Percentiles rank a stretch among this genome's conserved stretches.
Evolutionary conservation across 2,113 vertebrate genomes (phyloP).

Genomic region (Otis tarda): DNA sequence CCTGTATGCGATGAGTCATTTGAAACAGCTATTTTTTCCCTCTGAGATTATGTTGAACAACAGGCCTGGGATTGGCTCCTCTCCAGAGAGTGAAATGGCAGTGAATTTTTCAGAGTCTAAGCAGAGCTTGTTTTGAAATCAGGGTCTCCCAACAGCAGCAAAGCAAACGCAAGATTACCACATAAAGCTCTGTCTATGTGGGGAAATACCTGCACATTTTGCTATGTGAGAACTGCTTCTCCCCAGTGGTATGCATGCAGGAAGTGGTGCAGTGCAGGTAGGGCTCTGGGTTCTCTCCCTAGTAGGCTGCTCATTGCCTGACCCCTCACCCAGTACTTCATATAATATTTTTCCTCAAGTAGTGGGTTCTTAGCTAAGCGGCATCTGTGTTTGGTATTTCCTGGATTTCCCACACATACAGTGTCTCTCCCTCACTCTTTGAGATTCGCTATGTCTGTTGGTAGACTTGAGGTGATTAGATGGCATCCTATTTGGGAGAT

Average conservation of each 20-base stretch:
- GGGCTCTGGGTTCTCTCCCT: neutral
- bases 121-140: neutral
- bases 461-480: neutral
- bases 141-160: neutral
- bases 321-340: neutral
- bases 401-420: neutral
- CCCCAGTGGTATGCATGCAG: neutral
- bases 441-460: neutral
- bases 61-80: neutral
- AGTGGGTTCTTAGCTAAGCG: neutral
- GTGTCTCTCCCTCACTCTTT: neutral
- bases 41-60: neutral
- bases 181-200: neutral
- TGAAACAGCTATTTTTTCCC: neutral
- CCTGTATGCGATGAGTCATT: neutral
- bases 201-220: neutral
- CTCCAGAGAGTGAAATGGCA: neutral
- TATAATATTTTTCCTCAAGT: rapidly evolving
- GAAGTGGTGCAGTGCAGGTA: neutral
- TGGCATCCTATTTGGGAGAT: neutral
- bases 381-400: neutral
- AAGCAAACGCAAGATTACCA: neutral
- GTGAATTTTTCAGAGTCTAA: neutral
- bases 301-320: neutral
- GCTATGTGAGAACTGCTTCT: neutral